Evolutionary conservation across 1,140 invertebrate genomes (phyloP).

Genomic region (Asobara japonica): DNA sequence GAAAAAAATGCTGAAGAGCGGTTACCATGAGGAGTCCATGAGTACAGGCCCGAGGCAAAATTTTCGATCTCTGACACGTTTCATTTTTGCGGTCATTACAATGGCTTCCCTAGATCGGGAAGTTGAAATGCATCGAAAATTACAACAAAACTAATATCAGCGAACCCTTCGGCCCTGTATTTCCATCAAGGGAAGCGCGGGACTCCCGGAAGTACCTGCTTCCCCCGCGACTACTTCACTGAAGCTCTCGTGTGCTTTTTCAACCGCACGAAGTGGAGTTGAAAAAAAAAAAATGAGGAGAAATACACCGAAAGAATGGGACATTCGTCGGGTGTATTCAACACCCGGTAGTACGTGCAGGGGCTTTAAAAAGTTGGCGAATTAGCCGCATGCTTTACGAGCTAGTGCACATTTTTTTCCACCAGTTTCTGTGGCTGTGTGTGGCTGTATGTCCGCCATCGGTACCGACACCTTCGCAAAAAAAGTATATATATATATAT

Average conservation of each 20-base stretch:
- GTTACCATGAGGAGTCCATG: no score
- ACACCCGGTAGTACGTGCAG: not conserved
- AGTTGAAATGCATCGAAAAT: no score
- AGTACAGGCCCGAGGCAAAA: no score
- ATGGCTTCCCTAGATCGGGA: no score
- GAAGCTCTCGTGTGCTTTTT: not conserved
- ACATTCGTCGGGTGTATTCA: constrained; percentile 13
- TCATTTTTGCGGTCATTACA: no score
- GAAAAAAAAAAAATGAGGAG: not conserved
- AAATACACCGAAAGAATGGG: constrained; percentile 16
- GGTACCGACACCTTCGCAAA: constrained; percentile 10
- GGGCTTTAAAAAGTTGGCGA: constrained; percentile 22
- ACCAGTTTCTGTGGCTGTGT: not conserved
- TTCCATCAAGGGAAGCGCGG: not conserved
- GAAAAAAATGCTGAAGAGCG: no score
- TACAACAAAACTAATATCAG: no score
- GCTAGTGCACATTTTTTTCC: not conserved
- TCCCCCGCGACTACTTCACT: not conserved
- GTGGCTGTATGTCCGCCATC: constrained; percentile 7
- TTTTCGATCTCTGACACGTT: no score
- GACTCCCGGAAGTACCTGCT: not conserved
- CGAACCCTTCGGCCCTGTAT: not conserved
- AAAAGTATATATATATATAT: no score
- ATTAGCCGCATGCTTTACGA: constrained; percentile 19
- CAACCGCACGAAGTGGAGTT: not conserved